Evolutionary conservation across 1,140 invertebrate genomes (phyloP).

Genomic region (Dendrolimus punctatus): DNA sequence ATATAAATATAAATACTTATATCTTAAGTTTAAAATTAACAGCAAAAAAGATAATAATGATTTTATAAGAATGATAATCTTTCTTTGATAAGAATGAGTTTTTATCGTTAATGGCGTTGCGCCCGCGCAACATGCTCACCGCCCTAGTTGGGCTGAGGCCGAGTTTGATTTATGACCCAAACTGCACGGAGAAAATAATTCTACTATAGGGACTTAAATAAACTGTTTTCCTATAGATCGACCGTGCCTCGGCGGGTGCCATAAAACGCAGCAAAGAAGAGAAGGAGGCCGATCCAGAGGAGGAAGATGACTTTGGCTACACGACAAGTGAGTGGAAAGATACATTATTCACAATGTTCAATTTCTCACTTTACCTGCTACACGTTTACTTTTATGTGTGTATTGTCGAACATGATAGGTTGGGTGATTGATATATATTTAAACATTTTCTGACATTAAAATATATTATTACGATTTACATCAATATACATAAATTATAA

Average conservation of each 20-base stretch:
- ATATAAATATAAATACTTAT: too few relatives aligned
- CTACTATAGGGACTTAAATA: too few relatives aligned
- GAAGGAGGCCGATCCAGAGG: slow-evolving; percentile 83
- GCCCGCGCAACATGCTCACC: too few relatives aligned
- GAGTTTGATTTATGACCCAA: too few relatives aligned
- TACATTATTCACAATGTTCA: slow-evolving; percentile 62
- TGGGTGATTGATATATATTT: not conserved
- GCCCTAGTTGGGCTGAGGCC: too few relatives aligned
- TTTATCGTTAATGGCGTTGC: too few relatives aligned
- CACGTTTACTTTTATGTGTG: slow-evolving; percentile 61
- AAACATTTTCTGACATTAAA: not conserved
- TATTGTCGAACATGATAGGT: slow-evolving; percentile 39
- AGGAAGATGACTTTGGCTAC: slow-evolving; percentile 94
- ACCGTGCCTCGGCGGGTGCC: slow-evolving; percentile 89
- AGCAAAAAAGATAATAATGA: too few relatives aligned
- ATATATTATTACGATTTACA: not conserved
- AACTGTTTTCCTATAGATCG: slow-evolving; percentile 77
- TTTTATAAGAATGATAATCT: too few relatives aligned
- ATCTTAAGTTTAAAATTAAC: too few relatives aligned
- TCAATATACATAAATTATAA: not conserved
- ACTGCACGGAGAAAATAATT: too few relatives aligned
- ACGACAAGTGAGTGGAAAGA: slow-evolving; percentile 86
- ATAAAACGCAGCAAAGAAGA: slow-evolving; percentile 85
- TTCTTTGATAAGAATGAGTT: too few relatives aligned
- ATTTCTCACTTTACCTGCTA: slow-evolving; percentile 52